Conservation (phyloP, 2,797 vertebrate genomes). For the Gymnoscopelus braueri region DNA sequence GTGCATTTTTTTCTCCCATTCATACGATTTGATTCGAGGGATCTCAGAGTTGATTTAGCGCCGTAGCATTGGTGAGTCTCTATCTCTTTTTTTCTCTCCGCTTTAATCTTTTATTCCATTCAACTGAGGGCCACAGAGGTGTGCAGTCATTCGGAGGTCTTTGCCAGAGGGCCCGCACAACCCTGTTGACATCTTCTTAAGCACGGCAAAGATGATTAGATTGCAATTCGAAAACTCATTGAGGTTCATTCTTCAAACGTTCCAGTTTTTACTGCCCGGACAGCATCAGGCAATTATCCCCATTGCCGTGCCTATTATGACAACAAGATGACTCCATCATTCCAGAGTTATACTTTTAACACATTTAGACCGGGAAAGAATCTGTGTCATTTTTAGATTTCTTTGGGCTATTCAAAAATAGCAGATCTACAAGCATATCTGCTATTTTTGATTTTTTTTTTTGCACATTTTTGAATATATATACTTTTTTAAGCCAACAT, state of each 20-base stretch:
- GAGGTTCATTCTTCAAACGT: constrained; percentile 34
- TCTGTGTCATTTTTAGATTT: too few species aligned
- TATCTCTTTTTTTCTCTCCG: constrained; percentile 15
- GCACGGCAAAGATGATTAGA: constrained; percentile 42
- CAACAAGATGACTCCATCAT: constrained; percentile 33
- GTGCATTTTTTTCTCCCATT: constrained; percentile 25
- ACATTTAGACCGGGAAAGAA: too few species aligned
- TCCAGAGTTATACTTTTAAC: constrained; percentile 18
- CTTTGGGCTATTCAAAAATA: too few species aligned
- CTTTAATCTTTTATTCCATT: constrained; percentile 41
- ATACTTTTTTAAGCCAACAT: too few species aligned
- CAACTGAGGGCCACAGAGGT: constrained; percentile 55
- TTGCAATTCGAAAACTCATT: constrained; percentile 41
- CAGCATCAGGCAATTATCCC: constrained; percentile 44
- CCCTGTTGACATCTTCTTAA: constrained; percentile 30
- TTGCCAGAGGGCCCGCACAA: constrained; percentile 7
- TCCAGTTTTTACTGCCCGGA: constrained; percentile 19
- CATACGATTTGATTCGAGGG: constrained; percentile 69
- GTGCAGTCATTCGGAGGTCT: constrained; percentile 58
- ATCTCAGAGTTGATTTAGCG: constrained; percentile 67
- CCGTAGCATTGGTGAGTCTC: constrained; percentile 26
- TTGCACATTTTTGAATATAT: too few species aligned
- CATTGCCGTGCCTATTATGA: constrained; percentile 44
- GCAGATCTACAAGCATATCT: too few species aligned
- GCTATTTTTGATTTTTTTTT: too few species aligned